A percentile compares a stretch with the other conserved stretches of the same genome.
Conservation (phyloP, 2,113 vertebrate genomes). For the Engystomops pustulosus region DNA sequence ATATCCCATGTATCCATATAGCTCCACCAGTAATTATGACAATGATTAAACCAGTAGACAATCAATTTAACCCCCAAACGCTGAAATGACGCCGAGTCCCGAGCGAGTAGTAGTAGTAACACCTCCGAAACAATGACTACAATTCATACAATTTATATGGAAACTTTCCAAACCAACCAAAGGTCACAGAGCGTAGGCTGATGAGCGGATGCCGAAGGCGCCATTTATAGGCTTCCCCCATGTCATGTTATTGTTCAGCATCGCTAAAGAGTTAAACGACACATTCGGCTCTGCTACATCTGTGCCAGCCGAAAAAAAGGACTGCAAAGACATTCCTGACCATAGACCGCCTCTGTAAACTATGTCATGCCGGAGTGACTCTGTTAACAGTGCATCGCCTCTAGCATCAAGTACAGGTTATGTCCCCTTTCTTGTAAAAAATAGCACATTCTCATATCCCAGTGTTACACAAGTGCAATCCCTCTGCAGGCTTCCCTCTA, state of each 20-base stretch:
- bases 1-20: no score
- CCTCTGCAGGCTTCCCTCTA: not conserved
- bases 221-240: no score
- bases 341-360: not conserved
- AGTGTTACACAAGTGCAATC: not conserved
- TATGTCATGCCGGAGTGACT: conserved; percentile 13
- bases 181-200: not conserved
- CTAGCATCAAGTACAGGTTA: conserved; percentile 25
- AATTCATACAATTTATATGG: not conserved
- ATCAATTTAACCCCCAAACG: not conserved
- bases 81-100: not conserved
- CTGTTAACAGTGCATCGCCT: conserved; percentile 15
- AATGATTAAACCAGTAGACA: not conserved
- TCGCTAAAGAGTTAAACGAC: not conserved
- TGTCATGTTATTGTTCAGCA: not conserved
- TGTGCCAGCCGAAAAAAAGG: not conserved
- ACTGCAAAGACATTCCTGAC: conserved; percentile 30
- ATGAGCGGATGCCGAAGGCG: no score
- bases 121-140: not conserved
- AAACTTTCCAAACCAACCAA: not conserved
- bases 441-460: not conserved
- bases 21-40: no score
- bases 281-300: not conserved
- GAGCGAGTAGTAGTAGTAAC: not conserved
- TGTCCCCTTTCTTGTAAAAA: not conserved